These are phyloP conservation scores for Anomalospiza imberbis DNA, from an alignment of 2,797 vertebrate species.

Conservation along the genomic window DNA sequence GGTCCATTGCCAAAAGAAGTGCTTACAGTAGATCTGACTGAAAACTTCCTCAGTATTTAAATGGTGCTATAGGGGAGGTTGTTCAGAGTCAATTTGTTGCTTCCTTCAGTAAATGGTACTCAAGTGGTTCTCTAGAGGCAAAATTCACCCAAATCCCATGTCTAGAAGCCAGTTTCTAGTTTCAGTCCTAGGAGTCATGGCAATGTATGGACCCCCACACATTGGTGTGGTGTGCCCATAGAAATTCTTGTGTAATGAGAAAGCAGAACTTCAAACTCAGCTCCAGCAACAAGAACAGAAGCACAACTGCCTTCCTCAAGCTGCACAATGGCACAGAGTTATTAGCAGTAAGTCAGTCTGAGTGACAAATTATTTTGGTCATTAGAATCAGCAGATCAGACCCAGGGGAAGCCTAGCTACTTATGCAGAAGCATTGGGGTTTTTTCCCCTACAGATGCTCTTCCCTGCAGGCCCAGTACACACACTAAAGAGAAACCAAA, in stretches of 20 bases:
- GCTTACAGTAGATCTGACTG: not conserved
- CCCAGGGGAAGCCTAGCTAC: not conserved
- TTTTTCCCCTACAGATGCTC: not conserved
- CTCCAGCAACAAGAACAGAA: not conserved
- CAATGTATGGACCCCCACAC: not conserved
- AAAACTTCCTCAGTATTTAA: not conserved
- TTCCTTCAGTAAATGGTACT: not conserved
- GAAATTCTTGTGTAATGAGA: not conserved
- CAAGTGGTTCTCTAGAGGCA: not conserved
- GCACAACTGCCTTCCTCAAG: not conserved
- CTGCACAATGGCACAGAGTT: not conserved
- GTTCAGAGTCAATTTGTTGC: not conserved
- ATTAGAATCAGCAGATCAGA: slow-evolving; percentile 5
- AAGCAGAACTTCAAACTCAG: not conserved
- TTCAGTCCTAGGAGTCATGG: not conserved
- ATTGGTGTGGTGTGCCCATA: rapidly evolving
- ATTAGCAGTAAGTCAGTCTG: not conserved
- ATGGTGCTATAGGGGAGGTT: not conserved
- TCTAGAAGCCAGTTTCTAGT: not conserved
- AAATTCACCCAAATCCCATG: not conserved
- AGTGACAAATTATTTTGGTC: slow-evolving; percentile 27
- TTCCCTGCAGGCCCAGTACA: not conserved
- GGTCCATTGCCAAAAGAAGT: not conserved
- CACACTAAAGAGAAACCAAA: not conserved
- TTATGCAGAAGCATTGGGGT: not conserved